Conservation (phyloP, 2,113 vertebrate genomes). For the Cyanistes caeruleus region DNA sequence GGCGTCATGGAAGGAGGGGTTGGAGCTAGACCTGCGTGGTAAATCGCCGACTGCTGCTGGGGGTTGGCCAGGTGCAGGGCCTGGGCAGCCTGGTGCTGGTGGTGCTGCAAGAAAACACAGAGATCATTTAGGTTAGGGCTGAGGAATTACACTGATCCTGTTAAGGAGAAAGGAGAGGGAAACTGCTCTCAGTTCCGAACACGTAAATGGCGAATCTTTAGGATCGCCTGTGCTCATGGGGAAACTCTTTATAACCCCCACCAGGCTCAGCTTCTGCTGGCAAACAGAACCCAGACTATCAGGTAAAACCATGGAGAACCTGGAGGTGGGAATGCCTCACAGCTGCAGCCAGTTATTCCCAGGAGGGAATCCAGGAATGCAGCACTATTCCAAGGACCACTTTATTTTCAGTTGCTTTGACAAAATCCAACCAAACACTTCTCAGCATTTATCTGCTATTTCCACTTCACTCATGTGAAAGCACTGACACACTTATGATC, state of each 20-base stretch:
- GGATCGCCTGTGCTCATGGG: rapidly evolving
- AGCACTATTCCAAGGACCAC: not conserved
- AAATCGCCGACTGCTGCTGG: constrained; percentile 93
- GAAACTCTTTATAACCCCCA: not conserved
- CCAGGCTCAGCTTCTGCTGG: not conserved
- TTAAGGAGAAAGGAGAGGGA: not conserved
- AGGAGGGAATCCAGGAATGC: not conserved
- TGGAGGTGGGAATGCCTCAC: not conserved
- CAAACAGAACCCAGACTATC: not conserved
- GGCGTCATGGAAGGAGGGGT: constrained; percentile 97
- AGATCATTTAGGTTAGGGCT: not conserved
- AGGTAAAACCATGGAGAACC: not conserved
- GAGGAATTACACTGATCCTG: rapidly evolving
- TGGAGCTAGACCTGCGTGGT: constrained; percentile 89
- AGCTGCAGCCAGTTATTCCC: not conserved
- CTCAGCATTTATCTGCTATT: not conserved
- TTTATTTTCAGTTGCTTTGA: not conserved
- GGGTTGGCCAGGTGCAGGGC: constrained; percentile 93
- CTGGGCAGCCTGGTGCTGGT: constrained; percentile 91
- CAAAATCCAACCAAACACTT: not conserved
- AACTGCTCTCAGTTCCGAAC: rapidly evolving
- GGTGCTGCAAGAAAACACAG: constrained; percentile 77
- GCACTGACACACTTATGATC: not conserved
- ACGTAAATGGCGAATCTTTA: rapidly evolving
- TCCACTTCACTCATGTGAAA: not conserved